Evolutionary conservation across 2,797 vertebrate species (phyloP).

Genomic region (Schizopygopsis pylzovi): DNA sequence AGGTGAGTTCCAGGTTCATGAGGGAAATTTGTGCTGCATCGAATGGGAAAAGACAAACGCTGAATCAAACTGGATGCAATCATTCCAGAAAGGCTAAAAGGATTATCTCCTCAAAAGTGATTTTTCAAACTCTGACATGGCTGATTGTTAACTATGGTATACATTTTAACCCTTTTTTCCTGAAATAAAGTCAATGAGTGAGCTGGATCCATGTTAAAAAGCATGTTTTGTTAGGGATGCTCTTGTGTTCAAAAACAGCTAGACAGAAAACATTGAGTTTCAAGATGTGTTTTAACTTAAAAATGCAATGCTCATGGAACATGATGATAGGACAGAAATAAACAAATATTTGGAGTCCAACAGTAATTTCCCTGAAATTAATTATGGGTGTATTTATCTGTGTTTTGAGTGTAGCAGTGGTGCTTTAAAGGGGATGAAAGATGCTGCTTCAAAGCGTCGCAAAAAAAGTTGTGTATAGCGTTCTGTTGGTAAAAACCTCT

Average conservation of each 20-base stretch:
- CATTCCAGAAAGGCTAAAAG: conserved; percentile 33
- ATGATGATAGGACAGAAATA: background rate
- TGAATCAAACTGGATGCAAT: conserved; percentile 54
- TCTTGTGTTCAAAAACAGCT: background rate
- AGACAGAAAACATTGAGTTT: background rate
- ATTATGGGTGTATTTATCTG: conserved; percentile 18
- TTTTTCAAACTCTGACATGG: conserved; percentile 12
- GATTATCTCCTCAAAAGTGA: conserved; percentile 3
- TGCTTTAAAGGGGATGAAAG: conserved; percentile 14
- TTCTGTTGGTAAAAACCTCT: background rate
- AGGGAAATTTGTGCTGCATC: conserved; percentile 44
- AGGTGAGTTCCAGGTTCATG: conserved; percentile 50
- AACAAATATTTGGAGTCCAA: background rate
- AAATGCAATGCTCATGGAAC: background rate
- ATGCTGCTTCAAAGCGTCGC: background rate
- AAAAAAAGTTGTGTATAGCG: background rate
- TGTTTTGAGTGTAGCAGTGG: conserved; percentile 1
- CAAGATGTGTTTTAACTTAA: background rate
- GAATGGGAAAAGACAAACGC: conserved; percentile 54
- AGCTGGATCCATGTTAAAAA: background rate
- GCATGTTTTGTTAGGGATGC: background rate
- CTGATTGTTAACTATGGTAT: background rate
- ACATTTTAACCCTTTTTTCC: background rate
- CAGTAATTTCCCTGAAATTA: background rate
- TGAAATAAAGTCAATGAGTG: background rate